Evolutionary conservation across 1,140 invertebrate species (phyloP).

Genomic region (Prorops nasuta): DNA sequence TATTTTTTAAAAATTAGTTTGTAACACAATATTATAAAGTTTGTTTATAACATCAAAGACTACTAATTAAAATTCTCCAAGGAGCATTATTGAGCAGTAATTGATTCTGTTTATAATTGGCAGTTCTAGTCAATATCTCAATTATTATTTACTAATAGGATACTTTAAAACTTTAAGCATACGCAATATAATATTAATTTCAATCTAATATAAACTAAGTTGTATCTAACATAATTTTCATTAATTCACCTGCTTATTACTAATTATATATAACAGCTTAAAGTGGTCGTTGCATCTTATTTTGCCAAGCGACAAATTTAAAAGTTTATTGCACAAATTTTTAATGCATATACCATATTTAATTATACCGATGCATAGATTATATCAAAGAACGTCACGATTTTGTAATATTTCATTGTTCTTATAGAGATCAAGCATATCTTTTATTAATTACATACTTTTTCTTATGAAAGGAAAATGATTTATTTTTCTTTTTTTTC

Average conservation of each 20-base stretch:
- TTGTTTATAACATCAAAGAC: conserved; percentile 10
- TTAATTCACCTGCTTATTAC: conserved; percentile 16
- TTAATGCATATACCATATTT: conserved; percentile 14
- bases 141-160: conserved; percentile 32
- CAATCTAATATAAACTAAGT: conserved; percentile 23
- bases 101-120: conserved; percentile 41
- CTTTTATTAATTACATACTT: no score
- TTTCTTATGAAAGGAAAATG: no score
- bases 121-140: conserved; percentile 49
- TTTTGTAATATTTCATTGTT: conserved; percentile 20
- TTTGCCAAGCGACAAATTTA: conserved; percentile 21
- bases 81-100: conserved; percentile 44
- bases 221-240: conserved; percentile 24
- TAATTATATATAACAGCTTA: conserved; percentile 30
- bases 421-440: conserved; percentile 29
- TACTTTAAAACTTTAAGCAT: conserved; percentile 19
- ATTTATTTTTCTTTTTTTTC: conserved; percentile 22
- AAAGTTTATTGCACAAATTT: conserved; percentile 15
- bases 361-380: conserved; percentile 19
- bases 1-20: conserved; percentile 24
- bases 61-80: conserved; percentile 30
- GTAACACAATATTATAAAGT: conserved; percentile 15
- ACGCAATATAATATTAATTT: conserved; percentile 18
- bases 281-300: conserved; percentile 37
- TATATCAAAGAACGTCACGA: conserved; percentile 33